phyloP scores from a whole-genome alignment of 2,113 vertebrate species.

The Charina bottae region DNA sequence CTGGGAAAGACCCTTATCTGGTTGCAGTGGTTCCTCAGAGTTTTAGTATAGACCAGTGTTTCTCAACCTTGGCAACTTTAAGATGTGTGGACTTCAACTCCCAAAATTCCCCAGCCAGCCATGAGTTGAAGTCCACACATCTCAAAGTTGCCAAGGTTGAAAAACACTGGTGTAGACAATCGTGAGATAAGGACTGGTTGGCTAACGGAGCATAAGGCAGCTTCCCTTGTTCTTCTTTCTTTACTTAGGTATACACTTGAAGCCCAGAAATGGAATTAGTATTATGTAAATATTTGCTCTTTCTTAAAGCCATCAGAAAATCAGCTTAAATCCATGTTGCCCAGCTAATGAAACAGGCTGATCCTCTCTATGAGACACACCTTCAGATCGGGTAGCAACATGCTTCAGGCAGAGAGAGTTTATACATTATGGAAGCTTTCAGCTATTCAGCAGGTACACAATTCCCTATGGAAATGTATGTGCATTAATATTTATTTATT shows the following conservation, averaged over 20 bases:
- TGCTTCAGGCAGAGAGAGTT: accelerated
- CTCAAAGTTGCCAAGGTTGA: too few relatives aligned
- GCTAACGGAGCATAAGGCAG: not conserved
- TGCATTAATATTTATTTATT: not conserved
- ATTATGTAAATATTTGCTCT: not conserved
- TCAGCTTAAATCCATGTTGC: not conserved
- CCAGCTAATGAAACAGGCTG: not conserved
- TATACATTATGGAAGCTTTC: not conserved
- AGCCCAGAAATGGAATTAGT: not conserved
- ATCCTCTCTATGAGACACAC: not conserved
- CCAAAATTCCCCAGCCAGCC: too few relatives aligned
- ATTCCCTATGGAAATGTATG: accelerated
- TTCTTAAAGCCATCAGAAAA: not conserved
- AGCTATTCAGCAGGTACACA: not conserved
- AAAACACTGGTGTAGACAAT: too few relatives aligned
- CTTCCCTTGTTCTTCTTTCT: not conserved
- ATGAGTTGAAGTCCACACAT: too few relatives aligned
- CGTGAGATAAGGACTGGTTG: too few relatives aligned
- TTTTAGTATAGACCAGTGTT: too few relatives aligned
- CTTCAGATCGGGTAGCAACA: not conserved
- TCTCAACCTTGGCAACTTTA: too few relatives aligned
- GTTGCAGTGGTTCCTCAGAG: too few relatives aligned
- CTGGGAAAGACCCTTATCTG: too few relatives aligned
- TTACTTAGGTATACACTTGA: not conserved
- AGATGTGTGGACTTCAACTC: too few relatives aligned